Evolutionary conservation across 1,140 invertebrate species (phyloP).

Genomic region (Lerema accius): DNA sequence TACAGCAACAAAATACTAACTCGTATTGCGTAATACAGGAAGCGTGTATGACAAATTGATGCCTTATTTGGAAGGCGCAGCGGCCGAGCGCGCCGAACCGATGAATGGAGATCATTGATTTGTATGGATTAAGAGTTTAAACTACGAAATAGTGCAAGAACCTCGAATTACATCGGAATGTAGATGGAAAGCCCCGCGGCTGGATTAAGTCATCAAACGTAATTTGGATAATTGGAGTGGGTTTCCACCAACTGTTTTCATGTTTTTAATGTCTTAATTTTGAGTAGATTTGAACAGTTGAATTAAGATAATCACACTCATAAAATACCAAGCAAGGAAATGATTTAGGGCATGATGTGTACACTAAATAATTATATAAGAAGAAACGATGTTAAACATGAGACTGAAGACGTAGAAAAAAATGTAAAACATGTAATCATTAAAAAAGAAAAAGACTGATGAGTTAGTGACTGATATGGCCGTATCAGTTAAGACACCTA

Average conservation of each 20-base stretch:
- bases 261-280: not conserved
- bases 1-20: conserved; percentile 3
- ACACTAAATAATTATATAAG: too few relatives aligned
- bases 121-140: not conserved
- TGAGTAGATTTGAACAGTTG: not conserved
- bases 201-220: not conserved
- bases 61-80: conserved; percentile 16
- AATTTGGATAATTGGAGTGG: not conserved
- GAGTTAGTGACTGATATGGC: too few relatives aligned
- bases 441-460: too few relatives aligned
- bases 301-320: too few relatives aligned
- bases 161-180: not conserved
- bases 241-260: not conserved
- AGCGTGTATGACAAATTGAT: conserved; percentile 21
- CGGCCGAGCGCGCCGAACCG: conserved; percentile 7
- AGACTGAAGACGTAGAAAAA: too few relatives aligned
- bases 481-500: too few relatives aligned
- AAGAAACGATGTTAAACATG: too few relatives aligned
- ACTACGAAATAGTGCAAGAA: conserved; percentile 4
- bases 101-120: conserved; percentile 14
- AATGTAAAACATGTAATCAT: too few relatives aligned
- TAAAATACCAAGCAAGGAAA: too few relatives aligned
- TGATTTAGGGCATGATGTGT: too few relatives aligned
- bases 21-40: conserved; percentile 20
- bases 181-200: not conserved